A percentile compares a stretch with the other conserved stretches of the same genome.
phyloP scores from a whole-genome alignment of 2,113 vertebrate species.

The Phocoena phocoena region DNA sequence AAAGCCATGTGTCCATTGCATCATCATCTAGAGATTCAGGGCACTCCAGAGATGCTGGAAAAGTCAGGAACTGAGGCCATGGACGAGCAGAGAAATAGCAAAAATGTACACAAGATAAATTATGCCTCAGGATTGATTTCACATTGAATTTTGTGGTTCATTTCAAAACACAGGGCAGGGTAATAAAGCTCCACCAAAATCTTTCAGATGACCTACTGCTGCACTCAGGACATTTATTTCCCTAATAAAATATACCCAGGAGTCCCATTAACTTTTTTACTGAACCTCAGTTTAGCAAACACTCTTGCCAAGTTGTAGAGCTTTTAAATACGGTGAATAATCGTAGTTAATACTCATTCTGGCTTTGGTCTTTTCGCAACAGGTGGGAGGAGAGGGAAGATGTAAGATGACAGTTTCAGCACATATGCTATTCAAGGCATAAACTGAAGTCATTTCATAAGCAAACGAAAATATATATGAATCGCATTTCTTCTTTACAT shows the following conservation, averaged over 20 bases:
- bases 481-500: neutral
- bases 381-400: neutral
- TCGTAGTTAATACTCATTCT: neutral
- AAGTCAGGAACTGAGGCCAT: neutral
- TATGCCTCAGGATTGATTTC: neutral
- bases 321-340: neutral
- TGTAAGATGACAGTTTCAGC: neutral
- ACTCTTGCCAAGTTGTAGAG: neutral
- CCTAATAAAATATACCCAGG: neutral
- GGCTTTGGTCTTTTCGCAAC: slow-evolving; percentile 48
- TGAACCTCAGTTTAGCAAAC: slow-evolving; percentile 2
- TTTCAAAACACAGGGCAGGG: slow-evolving; percentile 28
- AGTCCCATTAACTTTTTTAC: neutral
- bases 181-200: neutral
- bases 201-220: neutral
- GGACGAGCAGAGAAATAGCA: neutral
- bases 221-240: neutral
- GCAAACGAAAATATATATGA: neutral
- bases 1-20: neutral
- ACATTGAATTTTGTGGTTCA: neutral
- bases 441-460: neutral
- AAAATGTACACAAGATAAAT: neutral
- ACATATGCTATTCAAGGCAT: neutral
- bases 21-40: neutral
- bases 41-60: neutral